Evolutionary conservation across 2,888 invertebrate genomes (phyloP), one percentile per base, ranked within the genome.

Genomic region (Heliconius charithonia): DNA sequence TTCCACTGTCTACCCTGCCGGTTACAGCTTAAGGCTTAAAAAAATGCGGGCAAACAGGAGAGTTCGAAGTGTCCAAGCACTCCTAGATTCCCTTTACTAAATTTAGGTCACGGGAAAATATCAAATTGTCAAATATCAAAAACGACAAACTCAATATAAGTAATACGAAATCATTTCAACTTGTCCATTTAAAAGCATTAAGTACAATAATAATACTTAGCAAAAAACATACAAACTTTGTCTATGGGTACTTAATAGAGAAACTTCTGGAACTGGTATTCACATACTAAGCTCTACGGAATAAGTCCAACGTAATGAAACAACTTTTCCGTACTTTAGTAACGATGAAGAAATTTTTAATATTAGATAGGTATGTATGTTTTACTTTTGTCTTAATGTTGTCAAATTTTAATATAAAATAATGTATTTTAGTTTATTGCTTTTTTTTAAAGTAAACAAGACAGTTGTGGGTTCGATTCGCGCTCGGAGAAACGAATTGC

Each of bases 261-360:
- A n/a, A 72, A 72, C 59, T 72, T 72, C 72, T 72, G 72, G 16
- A 72, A 72, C 72, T 56, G 72, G 59, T 72, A 72, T 59, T 72
- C 72, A 59, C 72, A 72, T 59, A 72, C 72, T 72, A 59, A 72
- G 72, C 72, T 72, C 25, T 16, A 72, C 72, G 37, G 72, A 72
- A 59, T 72, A 72, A 72, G 72, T 72, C 72, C 59, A n/a, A 37
- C 59, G 59, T 72, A 72, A 72, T 72, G 72, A 72, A 72, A 72
- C 37, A 72, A 72, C 32, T 72, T 72, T 72, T 37, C 37, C 32
- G 1, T 59, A 59, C 59, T 72, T 59, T 72, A 72, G 59, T 72
- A 59, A 59, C 59, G 59, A 37, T 32, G 37, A 59, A 59, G 59
- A 59, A 87, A 86, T 87, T 88, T 85, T 88, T 86, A 86, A 87